Base-by-base conservation (phyloP, 2,113 vertebrate genomes). In the Aythya baeri region DNA sequence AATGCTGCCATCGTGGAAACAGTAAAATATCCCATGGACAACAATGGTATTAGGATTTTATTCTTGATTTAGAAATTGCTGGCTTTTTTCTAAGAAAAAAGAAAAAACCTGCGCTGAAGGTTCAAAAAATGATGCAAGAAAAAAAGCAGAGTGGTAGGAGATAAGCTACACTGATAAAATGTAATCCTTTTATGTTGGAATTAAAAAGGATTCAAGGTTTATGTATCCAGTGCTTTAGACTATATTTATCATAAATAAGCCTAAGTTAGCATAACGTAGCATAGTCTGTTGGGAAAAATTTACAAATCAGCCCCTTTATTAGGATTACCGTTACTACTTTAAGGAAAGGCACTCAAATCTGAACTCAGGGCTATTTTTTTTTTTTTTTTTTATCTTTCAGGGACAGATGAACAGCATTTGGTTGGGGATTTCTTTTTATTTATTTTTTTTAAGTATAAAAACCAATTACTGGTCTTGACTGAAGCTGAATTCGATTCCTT, bases 401-500 rank as follows among this genome's bases (percentile, higher is more conserved):
- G 96, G 78, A 96, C 91, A 97, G 89, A 97, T 86, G 89, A 94
- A 95, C 91, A 78, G 73, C 93, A 91, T 96, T 94, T 95, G 78
- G 74, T 94, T 76, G 76, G 81, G 89, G 81, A 87, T 95, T 95
- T 97, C 96, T 96, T 93, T 96, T 97, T 97, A 49, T 49, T 49
- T 49, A 49, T 49, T 49, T 93, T 96, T 80, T 55, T 55, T 1
- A 96, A 97, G 89, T 94, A 92, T 85, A 92, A 97, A 98, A 97
- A 89, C 90, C 80, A 97, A 98, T 98, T 98, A 98, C 77, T 92
- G 72, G 75, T 97, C 92, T 94, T 96, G 85, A 93, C 89, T 96
- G 97, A 94, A 96, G 94, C 94, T 95, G 97, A 98, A 98, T 97
- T 97, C 93, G 97, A 97, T 98, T 98, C 95, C 94, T 89, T 95